Percentiles rank a stretch among this genome's conserved stretches.
phyloP scores from a whole-genome alignment of 2,888 invertebrate genomes.

The Andrena trimmerana region DNA sequence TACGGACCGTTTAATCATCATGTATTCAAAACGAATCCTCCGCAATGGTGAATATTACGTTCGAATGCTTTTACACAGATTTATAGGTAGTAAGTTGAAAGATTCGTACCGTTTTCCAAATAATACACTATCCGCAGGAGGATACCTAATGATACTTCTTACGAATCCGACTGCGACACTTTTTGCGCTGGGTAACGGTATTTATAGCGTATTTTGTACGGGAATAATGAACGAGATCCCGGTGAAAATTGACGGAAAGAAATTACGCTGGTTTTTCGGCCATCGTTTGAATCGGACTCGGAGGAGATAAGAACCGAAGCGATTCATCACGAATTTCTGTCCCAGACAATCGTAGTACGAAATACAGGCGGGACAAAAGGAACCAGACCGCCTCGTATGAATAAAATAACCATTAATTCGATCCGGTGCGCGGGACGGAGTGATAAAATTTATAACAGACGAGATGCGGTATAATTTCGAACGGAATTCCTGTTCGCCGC shows the following conservation, averaged over 20 bases:
- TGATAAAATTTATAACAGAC: conserved; percentile 45
- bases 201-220: conserved; percentile 42
- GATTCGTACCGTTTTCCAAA: neutral
- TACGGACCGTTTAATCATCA: conserved; percentile 15
- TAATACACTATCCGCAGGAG: conserved; percentile 13
- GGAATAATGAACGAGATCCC: conserved; percentile 37
- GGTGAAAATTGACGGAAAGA: conserved; percentile 56
- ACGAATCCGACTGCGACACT: conserved; percentile 20
- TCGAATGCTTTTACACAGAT: neutral
- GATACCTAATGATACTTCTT: conserved; percentile 45
- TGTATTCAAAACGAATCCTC: neutral
- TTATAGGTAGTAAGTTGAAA: too few species aligned
- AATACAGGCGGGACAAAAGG: conserved; percentile 62
- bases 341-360: conserved; percentile 69
- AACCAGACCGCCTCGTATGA: conserved; percentile 58
- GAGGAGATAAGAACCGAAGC: conserved; percentile 52
- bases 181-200: conserved; percentile 39
- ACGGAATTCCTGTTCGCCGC: conserved; percentile 29
- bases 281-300: conserved; percentile 53
- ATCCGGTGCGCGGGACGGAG: conserved; percentile 21
- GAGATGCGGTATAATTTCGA: conserved; percentile 35
- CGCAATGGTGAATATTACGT: neutral
- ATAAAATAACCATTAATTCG: conserved; percentile 72
- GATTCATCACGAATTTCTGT: conserved; percentile 69
- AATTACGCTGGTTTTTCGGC: conserved; percentile 57